phyloP scores from a whole-genome alignment of 2,113 vertebrate species.

The Otis tarda region DNA sequence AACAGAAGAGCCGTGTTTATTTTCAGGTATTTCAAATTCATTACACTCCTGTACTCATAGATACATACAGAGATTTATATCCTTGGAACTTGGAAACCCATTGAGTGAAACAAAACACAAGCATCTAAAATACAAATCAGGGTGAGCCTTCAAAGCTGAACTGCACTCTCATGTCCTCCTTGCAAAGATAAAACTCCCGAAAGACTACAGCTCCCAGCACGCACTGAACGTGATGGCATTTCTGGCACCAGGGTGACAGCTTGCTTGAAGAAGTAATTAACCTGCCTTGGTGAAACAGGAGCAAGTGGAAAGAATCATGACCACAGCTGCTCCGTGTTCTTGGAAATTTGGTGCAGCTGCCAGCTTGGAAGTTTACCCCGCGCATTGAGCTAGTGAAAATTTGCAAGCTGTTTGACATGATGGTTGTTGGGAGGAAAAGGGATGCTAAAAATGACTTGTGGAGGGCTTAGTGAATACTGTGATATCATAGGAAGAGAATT shows the following conservation, averaged over 20 bases:
- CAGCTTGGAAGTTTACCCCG: not conserved
- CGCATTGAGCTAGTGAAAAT: not conserved
- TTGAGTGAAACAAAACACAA: not conserved
- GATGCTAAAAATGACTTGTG: not conserved
- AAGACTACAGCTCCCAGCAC: constrained; percentile 8
- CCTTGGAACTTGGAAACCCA: not conserved
- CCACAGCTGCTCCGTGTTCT: not conserved
- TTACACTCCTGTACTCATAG: not conserved
- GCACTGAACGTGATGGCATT: not conserved
- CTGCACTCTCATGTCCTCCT: fast-evolving
- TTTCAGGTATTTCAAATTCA: not conserved
- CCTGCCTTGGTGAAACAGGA: not conserved
- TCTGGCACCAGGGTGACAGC: not conserved
- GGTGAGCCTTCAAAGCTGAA: not conserved
- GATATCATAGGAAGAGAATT: not conserved
- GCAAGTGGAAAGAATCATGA: not conserved
- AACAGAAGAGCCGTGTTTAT: constrained; percentile 1
- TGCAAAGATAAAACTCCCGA: not conserved
- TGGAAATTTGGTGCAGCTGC: not conserved
- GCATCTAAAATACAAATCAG: not conserved
- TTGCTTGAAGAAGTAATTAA: constrained; percentile 8
- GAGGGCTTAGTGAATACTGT: not conserved
- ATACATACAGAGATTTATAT: not conserved
- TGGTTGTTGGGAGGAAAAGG: not conserved
- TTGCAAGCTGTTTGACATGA: not conserved